Evolutionary conservation across 2,113 vertebrate species (phyloP).

Genomic region (Chrysochloris asiatica): DNA sequence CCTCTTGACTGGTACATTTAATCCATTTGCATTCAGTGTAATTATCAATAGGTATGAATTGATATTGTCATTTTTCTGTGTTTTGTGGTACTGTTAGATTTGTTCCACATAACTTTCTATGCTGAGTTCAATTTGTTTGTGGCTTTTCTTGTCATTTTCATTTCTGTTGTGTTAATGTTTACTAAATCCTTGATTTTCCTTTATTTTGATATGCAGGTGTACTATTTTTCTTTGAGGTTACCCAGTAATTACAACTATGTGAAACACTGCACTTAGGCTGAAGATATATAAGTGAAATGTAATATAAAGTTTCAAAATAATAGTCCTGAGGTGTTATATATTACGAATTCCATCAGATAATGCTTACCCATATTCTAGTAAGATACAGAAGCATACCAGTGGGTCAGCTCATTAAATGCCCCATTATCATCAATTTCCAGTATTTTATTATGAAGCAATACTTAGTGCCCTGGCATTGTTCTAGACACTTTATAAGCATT

Average conservation of each 20-base stretch:
- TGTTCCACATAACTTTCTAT: too few species aligned
- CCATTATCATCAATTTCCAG: neutral
- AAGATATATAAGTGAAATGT: neutral
- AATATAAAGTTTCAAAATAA: neutral
- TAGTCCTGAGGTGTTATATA: neutral
- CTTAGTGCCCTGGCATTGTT: neutral
- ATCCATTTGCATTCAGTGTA: too few species aligned
- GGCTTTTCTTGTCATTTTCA: too few species aligned
- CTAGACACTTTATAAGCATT: neutral
- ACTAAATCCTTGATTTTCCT: too few species aligned
- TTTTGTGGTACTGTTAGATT: too few species aligned
- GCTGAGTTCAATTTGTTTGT: too few species aligned
- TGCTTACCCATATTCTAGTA: neutral
- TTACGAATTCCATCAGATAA: neutral
- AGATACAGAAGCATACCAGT: neutral
- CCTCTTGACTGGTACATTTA: too few species aligned
- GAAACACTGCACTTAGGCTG: neutral
- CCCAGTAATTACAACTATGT: neutral
- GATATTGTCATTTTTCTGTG: too few species aligned
- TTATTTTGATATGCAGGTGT: too few species aligned
- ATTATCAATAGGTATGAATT: too few species aligned
- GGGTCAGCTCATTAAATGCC: neutral
- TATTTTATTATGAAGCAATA: neutral
- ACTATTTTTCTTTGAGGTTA: too few species aligned
- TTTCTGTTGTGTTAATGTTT: too few species aligned